phyloP scores from a whole-genome alignment of 2,888 invertebrate species.

The Apodemia mormo region DNA sequence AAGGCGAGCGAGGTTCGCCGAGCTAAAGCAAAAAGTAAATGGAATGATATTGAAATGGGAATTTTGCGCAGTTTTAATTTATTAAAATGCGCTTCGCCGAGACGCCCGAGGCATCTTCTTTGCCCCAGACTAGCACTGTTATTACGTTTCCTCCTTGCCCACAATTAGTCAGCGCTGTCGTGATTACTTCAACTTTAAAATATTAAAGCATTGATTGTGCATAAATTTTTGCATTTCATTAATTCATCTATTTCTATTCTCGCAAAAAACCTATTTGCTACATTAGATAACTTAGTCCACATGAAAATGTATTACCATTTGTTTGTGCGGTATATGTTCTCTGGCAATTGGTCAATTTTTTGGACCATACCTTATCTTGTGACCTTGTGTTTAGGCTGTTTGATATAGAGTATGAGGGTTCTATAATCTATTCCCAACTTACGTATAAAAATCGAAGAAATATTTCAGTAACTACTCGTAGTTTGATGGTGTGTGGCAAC shows the following conservation, averaged over 20 bases:
- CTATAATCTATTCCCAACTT: no score
- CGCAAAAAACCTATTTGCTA: not conserved
- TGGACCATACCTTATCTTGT: no score
- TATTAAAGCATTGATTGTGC: conserved; percentile 14
- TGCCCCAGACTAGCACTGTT: conserved; percentile 75
- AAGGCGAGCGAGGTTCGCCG: conserved; percentile 51
- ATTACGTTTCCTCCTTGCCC: conserved; percentile 75
- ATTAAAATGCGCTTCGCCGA: conserved; percentile 73
- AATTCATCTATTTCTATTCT: not conserved
- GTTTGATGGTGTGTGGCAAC: no score
- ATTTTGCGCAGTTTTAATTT: conserved; percentile 79
- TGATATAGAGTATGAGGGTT: no score
- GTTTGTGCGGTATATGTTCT: no score
- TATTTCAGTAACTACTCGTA: no score
- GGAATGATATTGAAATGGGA: conserved; percentile 73
- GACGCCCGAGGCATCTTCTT: conserved; percentile 63
- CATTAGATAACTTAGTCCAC: no score
- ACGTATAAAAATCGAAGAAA: no score
- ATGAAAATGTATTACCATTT: no score
- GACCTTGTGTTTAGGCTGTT: no score
- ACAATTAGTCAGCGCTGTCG: conserved; percentile 65
- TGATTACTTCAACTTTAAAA: conserved; percentile 3
- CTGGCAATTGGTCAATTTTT: no score
- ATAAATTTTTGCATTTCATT: not conserved
- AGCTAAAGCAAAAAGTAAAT: conserved; percentile 58